Base-by-base conservation (phyloP, 2,888 invertebrate species). In the Diogma glabrata region DNA sequence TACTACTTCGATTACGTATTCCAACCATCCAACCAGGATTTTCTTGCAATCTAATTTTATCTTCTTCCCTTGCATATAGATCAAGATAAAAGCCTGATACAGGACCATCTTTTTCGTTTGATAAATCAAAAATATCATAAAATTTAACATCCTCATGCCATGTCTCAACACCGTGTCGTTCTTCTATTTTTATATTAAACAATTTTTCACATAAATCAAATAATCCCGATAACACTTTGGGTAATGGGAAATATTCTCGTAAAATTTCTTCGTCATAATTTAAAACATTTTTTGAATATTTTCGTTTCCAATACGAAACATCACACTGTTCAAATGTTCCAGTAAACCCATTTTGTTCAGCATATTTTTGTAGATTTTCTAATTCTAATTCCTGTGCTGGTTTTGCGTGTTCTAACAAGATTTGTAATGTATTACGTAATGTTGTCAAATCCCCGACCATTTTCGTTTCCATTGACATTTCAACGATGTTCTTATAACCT, bases 391-490 rank as follows among this genome's bases (percentile, higher is more conserved):
- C 79, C 64, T 92, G 90, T 47, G 81, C 78, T 1, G 85, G 83
- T 52, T 77, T 77, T 0, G 89, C 87, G 60, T 74, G 77, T 58
- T 79, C 76, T 1, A 82, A 65, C 28, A 89, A 73, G 55, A 72
- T 77, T 50, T 81, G 74, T 22, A 95, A 72, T 54, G 84, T 76
- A 53, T 77, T 74, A 56, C 82, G 73, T 0, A 93, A 81, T 65
- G 84, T 85, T 49, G 85, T 79, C 12, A 88, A 69, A 56, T 74
- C 82, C 8, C 84, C 87, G 7, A 92, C 90, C 91, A 95, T 78
- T 75, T 93, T 94, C 0, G 91, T 92, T 71, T 87, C 83, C 89
- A 95, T 89, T 30, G 88, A 89, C 83, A 94, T 82, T 33, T 91
- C 83, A 0, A 81, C 84, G 67, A 74, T 94, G 50, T 77, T 80